Evolutionary conservation across 92 coral and sea anemone species (phyloP), one percentile per base, ranked within the genome.

Genomic region (Siderastrea radians): DNA sequence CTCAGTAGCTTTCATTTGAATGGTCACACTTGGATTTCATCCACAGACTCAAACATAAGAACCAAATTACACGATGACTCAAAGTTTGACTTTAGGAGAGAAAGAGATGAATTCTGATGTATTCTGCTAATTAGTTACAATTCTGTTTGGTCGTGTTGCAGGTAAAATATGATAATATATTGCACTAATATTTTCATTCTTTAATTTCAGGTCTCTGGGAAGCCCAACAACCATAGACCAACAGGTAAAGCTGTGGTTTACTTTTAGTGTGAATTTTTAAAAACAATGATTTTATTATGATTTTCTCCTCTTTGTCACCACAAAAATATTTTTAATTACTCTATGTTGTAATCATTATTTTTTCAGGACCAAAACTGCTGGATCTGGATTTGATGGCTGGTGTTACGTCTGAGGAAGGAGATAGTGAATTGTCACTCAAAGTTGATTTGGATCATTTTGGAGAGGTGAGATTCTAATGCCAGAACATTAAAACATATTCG

Each of bases 371-470:
- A 49, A 95, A 91, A 61, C 92, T 93, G 43, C 81, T 95, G 53
- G 96, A 95, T 58, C 91, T 95, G 62, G 98, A 95, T 59, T 77
- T 87, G 57, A 76, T 87, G 12, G 84, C 71, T 74, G 92, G 89
- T 5, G 71, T 80, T 9, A 70, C 82, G 0, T 64, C 75, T 1
- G 90, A 81, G 52, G 93, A 86, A 15, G 84, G 84, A 49, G 80
- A 92, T 53, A 92, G 91, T 67, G 94, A 90, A 46, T 44, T 95
- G 77, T 91, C 94, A 53, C 86, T 95, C 12, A 92, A 90, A 50
- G 95, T 95, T 70, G 91, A 95, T 59, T 82, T 95, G 68, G 90
- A 95, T 3, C 98, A 95, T 82, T 95, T 93, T 88, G 89, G 96
- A 15, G 98, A 93, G 92, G 98, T 94, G 3, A 67, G 86, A 6